Evolutionary conservation across 2,888 invertebrate genomes (phyloP).

Genomic region (Myopa tessellatipennis): DNA sequence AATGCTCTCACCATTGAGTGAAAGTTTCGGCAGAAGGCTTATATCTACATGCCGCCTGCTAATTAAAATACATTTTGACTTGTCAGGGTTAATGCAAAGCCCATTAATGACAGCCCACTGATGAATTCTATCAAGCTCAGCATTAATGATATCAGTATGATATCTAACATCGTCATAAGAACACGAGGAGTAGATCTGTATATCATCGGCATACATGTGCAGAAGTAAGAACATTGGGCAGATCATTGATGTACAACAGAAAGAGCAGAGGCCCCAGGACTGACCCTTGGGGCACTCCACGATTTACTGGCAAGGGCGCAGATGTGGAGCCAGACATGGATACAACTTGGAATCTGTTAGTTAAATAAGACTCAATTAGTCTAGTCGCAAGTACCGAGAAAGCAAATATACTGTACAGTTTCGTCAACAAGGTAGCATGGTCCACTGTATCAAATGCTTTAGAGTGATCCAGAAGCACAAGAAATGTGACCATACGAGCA

Average conservation of each 20-base stretch:
- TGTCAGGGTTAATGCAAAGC: not conserved
- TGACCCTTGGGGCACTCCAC: constrained; percentile 12
- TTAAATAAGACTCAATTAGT: not conserved
- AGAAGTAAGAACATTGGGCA: not conserved
- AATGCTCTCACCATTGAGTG: too few relatives aligned
- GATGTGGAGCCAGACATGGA: not conserved
- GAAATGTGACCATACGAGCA: not conserved
- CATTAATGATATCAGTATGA: not conserved
- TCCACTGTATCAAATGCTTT: not conserved
- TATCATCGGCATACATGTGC: constrained; percentile 18
- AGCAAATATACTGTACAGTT: not conserved
- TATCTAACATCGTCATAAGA: not conserved
- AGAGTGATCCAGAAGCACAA: not conserved
- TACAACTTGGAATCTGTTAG: not conserved
- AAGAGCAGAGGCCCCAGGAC: constrained; percentile 15
- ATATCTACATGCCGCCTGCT: not conserved
- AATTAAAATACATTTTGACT: not conserved
- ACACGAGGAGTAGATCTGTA: not conserved
- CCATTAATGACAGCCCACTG: not conserved
- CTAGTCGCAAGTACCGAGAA: not conserved
- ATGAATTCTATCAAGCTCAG: not conserved
- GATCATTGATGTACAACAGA: not conserved
- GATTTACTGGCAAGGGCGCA: not conserved
- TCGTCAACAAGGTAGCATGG: not conserved
- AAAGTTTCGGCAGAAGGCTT: too few relatives aligned